Percentiles rank a stretch among this genome's conserved stretches.
Conservation (phyloP, 2,888 invertebrate species). For the Lochmaea capreae region DNA sequence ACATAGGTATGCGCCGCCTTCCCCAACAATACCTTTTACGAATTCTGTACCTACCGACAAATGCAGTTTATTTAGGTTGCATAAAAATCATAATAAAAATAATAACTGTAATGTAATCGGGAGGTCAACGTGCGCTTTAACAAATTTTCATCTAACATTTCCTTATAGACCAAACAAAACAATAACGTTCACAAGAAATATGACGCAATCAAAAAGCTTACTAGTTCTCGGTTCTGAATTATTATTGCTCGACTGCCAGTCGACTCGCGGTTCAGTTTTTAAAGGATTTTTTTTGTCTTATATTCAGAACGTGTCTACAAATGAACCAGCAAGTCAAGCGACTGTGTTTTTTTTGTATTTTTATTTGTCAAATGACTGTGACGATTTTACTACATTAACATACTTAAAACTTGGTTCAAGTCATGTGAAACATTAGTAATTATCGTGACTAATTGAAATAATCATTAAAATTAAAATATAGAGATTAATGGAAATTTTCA, state of each 20-base stretch:
- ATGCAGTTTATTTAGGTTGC: neutral
- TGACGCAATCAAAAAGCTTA: conserved; percentile 11
- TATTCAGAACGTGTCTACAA: conserved; percentile 19
- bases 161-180: conserved; percentile 16
- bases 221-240: conserved; percentile 6
- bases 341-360: neutral
- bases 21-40: neutral
- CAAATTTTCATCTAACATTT: neutral
- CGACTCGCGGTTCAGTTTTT: neutral
- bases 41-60: neutral
- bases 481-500: no score
- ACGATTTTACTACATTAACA: conserved; percentile 7
- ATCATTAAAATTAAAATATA: no score
- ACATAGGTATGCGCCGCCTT: no score
- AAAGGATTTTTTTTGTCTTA: neutral
- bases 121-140: neutral
- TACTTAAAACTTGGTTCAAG: neutral
- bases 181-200: neutral
- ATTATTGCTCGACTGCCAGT: conserved; percentile 7
- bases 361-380: neutral
- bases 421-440: neutral
- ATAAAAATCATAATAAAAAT: neutral
- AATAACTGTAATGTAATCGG: neutral
- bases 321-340: conserved; percentile 15
- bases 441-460: neutral